Evolutionary conservation across 1,140 invertebrate genomes (phyloP), one percentile per base, ranked within the genome.

Genomic region (Drosophila lacteicornis): DNA sequence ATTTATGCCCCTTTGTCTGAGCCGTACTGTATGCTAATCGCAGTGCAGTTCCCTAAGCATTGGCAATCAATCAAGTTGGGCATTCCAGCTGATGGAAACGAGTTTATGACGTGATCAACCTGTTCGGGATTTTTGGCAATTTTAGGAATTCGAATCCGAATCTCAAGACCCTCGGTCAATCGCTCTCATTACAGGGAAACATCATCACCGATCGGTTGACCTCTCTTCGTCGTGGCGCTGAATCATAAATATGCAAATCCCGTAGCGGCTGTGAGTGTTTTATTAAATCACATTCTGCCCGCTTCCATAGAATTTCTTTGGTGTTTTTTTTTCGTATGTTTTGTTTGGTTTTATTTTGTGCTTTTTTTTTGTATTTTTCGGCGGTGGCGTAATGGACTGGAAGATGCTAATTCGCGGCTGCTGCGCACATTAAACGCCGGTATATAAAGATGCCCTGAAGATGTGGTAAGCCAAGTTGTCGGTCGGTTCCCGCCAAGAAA

Each of bases 241-340:
- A 80, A 57, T 79, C 77, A 80, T 56, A 79, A 77, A 74, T 80
- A 90, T 90, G 85, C 86, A 91, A 90, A 90, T 90, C 61, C 45
- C 56, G 61, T 46, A 22, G 57, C 7, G 33, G 19, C 47, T 80
- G 76, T 70, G 80, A 88, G 62, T 82, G 75, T 87, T 87, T 87
- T 82, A 76, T 87, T 79, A 74, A 80, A 63, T 50, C 65, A 74
- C 68, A 74, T 83, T 83, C 66, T 75, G 59, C 27, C 36, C 66
- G 76, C 75, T 87, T 86, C 80, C 82, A 82, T 69, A 86, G 82
- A 86, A 86, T 82, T 83, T 87, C 84, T 73, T 73, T 73, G 68
- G 22, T 51, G 67, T 51, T 60, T 74, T 75, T 46, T 53, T 46
- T 53, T 53, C 9, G 22, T 30, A 19, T 27, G 36, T 66, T 73